Conservation (phyloP, 2,888 invertebrate genomes). For the Ectemnius cavifrons region DNA sequence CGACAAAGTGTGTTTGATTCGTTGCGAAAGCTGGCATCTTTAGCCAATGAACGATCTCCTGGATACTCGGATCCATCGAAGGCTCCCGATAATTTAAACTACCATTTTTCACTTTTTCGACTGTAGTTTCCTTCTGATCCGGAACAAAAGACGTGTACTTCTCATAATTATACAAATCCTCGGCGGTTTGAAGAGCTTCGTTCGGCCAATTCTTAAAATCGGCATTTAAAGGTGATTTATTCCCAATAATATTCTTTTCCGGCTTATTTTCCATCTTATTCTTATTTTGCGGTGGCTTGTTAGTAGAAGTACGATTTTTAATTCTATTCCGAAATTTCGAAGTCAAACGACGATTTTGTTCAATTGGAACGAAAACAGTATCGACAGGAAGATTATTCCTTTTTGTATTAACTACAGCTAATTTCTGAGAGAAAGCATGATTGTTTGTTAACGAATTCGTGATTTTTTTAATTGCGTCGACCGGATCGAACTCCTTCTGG, state of each 20-base stretch:
- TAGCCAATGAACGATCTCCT: conserved; percentile 69
- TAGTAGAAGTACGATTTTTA: conserved; percentile 12
- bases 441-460: conserved; percentile 11
- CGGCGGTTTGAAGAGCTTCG: conserved; percentile 60
- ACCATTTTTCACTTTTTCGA: conserved; percentile 15
- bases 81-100: conserved; percentile 26
- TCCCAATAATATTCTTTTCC: background rate
- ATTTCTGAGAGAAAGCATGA: background rate
- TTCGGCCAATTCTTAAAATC: conserved; percentile 71
- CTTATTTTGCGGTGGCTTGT: conserved; percentile 13
- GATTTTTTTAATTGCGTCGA: conserved; percentile 36
- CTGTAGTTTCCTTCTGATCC: conserved; percentile 15
- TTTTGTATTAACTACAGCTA: background rate
- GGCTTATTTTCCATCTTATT: background rate
- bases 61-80: conserved; percentile 42
- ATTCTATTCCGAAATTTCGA: conserved; percentile 24
- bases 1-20: conserved; percentile 50
- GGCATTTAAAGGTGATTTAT: background rate
- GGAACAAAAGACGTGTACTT: conserved; percentile 67
- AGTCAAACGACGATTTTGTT: background rate
- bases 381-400: background rate
- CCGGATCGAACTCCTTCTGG: conserved; percentile 37
- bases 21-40: conserved; percentile 64
- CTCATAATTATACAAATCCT: conserved; percentile 71
- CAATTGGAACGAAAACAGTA: background rate